phyloP scores from a whole-genome alignment of 2,888 invertebrate genomes.

The Bhutanitis thaidina region DNA sequence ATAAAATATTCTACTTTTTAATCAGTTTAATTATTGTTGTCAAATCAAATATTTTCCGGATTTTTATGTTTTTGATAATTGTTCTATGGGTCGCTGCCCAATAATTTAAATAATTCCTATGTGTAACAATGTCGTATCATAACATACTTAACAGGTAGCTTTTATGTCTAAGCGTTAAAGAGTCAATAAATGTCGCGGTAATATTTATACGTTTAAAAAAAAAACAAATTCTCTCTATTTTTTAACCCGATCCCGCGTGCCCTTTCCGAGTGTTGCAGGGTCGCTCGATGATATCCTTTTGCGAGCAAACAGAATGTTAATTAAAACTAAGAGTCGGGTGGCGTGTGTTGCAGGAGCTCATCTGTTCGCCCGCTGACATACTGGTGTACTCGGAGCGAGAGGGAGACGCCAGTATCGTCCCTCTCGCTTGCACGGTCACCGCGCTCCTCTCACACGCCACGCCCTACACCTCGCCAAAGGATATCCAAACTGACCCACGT shows the following conservation, averaged over 20 bases:
- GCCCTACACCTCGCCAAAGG: slow-evolving; percentile 65
- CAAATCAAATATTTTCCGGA: too few relatives aligned
- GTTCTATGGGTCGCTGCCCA: too few relatives aligned
- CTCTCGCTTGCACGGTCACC: slow-evolving; percentile 58
- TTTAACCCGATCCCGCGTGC: slow-evolving; percentile 24
- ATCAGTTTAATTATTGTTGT: not conserved
- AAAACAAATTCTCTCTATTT: too few relatives aligned
- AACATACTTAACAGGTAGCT: too few relatives aligned
- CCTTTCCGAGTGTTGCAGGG: slow-evolving; percentile 62
- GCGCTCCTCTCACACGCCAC: slow-evolving; percentile 67
- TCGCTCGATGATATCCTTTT: slow-evolving; percentile 59
- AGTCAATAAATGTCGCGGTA: too few relatives aligned
- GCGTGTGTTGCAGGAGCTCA: slow-evolving; percentile 84
- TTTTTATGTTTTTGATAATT: too few relatives aligned
- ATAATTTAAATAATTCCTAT: too few relatives aligned
- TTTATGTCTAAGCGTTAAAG: too few relatives aligned
- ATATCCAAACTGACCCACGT: slow-evolving; percentile 57
- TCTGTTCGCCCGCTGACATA: slow-evolving; percentile 82
- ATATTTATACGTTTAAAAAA: too few relatives aligned
- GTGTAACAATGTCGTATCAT: too few relatives aligned
- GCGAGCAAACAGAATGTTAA: slow-evolving; percentile 39
- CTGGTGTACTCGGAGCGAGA: slow-evolving; percentile 56
- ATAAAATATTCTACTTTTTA: not conserved
- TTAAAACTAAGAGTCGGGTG: slow-evolving; percentile 67
- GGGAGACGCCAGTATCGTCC: slow-evolving; percentile 36